Evolutionary conservation across 1,140 invertebrate genomes (phyloP).

Genomic region (Vanessa tameamea): DNA sequence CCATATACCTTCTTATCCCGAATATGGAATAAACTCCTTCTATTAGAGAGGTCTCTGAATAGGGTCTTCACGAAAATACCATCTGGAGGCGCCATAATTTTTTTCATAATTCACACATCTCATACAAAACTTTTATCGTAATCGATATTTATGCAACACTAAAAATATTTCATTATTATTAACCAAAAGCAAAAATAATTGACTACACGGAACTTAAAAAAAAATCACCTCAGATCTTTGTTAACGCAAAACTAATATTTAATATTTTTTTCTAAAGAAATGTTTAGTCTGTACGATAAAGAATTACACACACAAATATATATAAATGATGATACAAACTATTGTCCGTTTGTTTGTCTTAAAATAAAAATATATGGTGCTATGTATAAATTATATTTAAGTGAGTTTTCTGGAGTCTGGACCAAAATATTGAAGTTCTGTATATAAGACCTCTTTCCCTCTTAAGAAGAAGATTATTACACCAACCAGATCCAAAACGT

Average conservation of each 20-base stretch:
- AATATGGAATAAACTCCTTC: constrained; percentile 30
- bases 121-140: background rate
- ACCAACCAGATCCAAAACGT: too few species aligned
- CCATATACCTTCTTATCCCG: constrained; percentile 7
- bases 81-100: constrained; percentile 11
- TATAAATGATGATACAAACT: background rate
- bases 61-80: constrained; percentile 51
- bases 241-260: constrained; percentile 5
- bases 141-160: background rate
- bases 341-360: background rate
- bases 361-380: background rate
- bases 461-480: too few species aligned
- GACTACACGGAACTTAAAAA: too few species aligned
- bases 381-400: too few species aligned
- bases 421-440: too few species aligned
- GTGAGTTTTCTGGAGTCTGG: too few species aligned
- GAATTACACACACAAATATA: background rate
- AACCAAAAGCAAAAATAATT: too few species aligned
- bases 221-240: too few species aligned
- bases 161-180: background rate
- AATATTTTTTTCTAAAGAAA: background rate
- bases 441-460: too few species aligned
- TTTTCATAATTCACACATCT: background rate
- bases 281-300: constrained; percentile 1
- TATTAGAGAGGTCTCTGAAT: constrained; percentile 49